Base-by-base conservation (phyloP, 2,113 vertebrate species). In the Peromyscus californicus region DNA sequence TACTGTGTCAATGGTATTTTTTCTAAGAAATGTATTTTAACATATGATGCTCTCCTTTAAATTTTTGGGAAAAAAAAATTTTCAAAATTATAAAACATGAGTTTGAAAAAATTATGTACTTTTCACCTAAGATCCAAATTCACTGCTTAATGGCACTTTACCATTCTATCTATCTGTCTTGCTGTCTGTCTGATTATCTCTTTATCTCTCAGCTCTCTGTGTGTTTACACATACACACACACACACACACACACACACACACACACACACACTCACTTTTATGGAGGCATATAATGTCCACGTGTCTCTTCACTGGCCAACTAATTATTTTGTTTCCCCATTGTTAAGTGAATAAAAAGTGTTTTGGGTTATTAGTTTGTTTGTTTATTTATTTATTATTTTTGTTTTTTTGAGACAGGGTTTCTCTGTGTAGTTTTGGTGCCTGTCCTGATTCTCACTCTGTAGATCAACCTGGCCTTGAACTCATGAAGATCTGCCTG, bases 21-120 rank as follows among this genome's bases (percentile, higher is more conserved):
- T 92, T 85, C 89, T 91, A n/a, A 91, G 69, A 74, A 82, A 79
- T 31, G 22, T 65, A 61, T 91, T 92, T 95, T 82, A 70, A 13
- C 39, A 69, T 87, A 63, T 29, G 15, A 33, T 82, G n/a, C 8
- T 51, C 59, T 94, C 11, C 48, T 90, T 67, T 83, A 45, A 95
- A 11, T 78, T 75, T 85, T 76, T 65, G 51, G 89, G 13, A 89
- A 63, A 89, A 63, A 89, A 59, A 33, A 33, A 33, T 3, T 54
- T 92, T 96, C 54, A 65, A 84, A 91, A 26, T 85, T 63, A 89
- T 24, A 85, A 65, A 93, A 89, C 79, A 57, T 1, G 4, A 3
- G 16, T 19, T 29, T 22, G 85, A 95, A 88, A 36, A 93, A 93
- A 94, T 86, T 86, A 10, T 83, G 51, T 59, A 74, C 2, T 29